Base-by-base conservation (phyloP, 2,113 vertebrate genomes). In the Nestor notabilis region DNA sequence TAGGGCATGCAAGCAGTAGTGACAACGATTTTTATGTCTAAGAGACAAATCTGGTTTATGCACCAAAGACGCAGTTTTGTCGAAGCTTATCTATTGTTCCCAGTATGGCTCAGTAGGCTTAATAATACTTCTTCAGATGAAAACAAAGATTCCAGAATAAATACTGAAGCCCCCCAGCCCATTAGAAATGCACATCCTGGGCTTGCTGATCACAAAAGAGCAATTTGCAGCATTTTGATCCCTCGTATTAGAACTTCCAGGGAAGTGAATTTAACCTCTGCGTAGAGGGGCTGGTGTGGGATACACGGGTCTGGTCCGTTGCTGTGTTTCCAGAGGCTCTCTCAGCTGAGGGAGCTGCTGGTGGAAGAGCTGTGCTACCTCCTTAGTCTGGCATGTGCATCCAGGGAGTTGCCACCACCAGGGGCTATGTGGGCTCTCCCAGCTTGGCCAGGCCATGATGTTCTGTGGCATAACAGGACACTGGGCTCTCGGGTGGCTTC, bases 401-500 rank as follows among this genome's bases (percentile, higher is more conserved):
- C 37, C 19, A 5, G 37, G 50, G 10, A 7, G 50, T 5, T 60
- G 19, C 2, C 17, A 1, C 17, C 17, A 4, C 3, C 31, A 9
- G 12, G 13, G 50, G 49, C 2, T 11, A 18, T 3, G 2, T 1
- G 53, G 76, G 21, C 9, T 35, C 35, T 37, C 21, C 43, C 13
- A 7, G 13, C 9, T 24, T 29, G 17, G 71, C 35, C 50, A 39
- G 33, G 29, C 10, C 4, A 0, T 21, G 41, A 28, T 11, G 49
- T 8, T 14, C 13, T 4, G 39, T 16, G 6, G 37, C 41, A 0
- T 4, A 8, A 17, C 0, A 19, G 25, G 49, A 5, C 20, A 5
- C 9, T 16, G 6, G 3, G 27, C 29, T 19, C 63, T 29, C 1
- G 1, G 41, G 44, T 19, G 3, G 64, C 28, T n/a, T 37, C 31